Percentiles rank a stretch among this genome's conserved stretches.
Evolutionary conservation across 2,113 vertebrate species (phyloP).

Genomic region (Neogale vison): DNA sequence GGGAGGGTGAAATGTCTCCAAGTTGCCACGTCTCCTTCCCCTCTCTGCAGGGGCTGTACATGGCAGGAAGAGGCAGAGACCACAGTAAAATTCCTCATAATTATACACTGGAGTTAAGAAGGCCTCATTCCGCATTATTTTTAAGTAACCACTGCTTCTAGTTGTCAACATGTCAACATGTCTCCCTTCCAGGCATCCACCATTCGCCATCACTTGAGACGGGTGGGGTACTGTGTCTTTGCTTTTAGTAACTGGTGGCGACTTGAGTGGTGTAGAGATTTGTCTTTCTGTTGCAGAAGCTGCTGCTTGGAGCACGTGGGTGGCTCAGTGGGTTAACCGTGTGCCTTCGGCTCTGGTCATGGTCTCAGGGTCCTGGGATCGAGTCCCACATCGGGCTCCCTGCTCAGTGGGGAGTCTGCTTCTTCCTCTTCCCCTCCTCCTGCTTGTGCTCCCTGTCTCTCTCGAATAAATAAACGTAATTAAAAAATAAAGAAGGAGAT

Average conservation of each 20-base stretch:
- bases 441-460: neutral
- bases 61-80: neutral
- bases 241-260: neutral
- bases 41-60: neutral
- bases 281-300: neutral
- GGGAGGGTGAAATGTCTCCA: neutral
- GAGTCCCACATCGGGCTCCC: neutral
- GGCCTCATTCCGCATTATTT: neutral
- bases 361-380: neutral
- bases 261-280: neutral
- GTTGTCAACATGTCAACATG: neutral
- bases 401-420: neutral
- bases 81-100: neutral
- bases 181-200: neutral
- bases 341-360: fast-evolving
- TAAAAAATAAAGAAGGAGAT: neutral
- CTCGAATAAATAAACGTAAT: neutral
- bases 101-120: neutral
- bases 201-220: neutral
- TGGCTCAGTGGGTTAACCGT: neutral
- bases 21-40: neutral
- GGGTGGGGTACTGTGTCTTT: neutral
- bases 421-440: neutral
- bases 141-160: neutral
- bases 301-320: neutral